phyloP scores from a whole-genome alignment of 2,888 invertebrate genomes.

The Ametastegia equiseti region DNA sequence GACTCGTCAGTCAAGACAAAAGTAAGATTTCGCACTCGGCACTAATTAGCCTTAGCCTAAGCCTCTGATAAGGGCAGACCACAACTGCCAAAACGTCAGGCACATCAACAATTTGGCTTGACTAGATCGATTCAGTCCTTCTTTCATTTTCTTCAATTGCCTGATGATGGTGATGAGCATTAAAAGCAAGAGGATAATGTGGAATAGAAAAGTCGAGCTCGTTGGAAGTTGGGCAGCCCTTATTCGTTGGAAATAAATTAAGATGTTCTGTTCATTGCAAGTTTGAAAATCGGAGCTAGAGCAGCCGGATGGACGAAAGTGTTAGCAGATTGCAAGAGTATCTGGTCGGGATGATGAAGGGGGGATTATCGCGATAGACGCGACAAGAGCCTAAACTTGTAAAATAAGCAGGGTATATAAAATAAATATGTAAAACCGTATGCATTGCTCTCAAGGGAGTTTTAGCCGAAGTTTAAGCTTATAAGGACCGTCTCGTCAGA shows the following conservation, averaged over 20 bases:
- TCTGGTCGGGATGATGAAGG: slow-evolving; percentile 4
- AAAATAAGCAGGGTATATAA: slow-evolving; percentile 24
- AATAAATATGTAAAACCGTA: slow-evolving; percentile 47
- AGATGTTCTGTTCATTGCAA: slow-evolving; percentile 12
- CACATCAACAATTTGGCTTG: too few relatives aligned
- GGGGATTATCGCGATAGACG: slow-evolving; percentile 23
- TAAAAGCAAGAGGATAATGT: background rate
- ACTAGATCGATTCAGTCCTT: too few relatives aligned
- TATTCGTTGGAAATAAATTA: background rate
- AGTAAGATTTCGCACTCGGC: too few relatives aligned
- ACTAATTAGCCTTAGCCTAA: too few relatives aligned
- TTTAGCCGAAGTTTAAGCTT: slow-evolving; percentile 29
- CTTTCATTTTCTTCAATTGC: too few relatives aligned
- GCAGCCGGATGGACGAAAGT: slow-evolving; percentile 6
- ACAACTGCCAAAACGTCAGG: too few relatives aligned
- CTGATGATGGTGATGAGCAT: background rate
- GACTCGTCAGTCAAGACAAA: too few relatives aligned
- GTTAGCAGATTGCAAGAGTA: background rate
- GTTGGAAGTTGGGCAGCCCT: background rate
- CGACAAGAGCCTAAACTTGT: slow-evolving; percentile 35
- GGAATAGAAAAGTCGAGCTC: background rate
- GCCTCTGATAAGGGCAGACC: too few relatives aligned
- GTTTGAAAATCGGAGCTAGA: background rate
- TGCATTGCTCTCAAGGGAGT: slow-evolving; percentile 38
- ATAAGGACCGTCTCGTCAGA: background rate